These are phyloP conservation scores for Cottoperca gobio DNA, from an alignment of 2,797 vertebrate species.

Conservation along the genomic window DNA sequence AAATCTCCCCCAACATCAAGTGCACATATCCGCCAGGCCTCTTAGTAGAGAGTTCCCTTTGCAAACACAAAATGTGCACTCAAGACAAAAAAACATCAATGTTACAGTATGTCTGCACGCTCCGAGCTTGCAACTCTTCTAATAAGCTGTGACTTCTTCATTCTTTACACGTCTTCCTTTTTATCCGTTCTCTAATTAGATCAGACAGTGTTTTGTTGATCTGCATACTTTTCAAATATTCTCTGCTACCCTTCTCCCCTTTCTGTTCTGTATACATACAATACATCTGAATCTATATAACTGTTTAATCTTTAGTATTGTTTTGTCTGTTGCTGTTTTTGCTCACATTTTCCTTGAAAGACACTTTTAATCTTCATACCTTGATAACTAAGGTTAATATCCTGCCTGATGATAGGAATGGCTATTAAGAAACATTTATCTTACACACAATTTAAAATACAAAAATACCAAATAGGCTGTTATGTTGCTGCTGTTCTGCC, in stretches of 20 bases:
- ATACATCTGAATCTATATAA: no score
- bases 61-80: conserved; percentile 15
- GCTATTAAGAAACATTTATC: background rate
- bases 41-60: conserved; percentile 7
- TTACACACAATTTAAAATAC: background rate
- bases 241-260: background rate
- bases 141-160: conserved; percentile 3
- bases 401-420: background rate
- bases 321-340: background rate
- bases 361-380: background rate
- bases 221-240: background rate
- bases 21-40: background rate
- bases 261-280: background rate
- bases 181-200: conserved; percentile 7
- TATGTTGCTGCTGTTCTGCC: background rate
- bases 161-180: background rate
- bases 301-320: no score
- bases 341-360: background rate
- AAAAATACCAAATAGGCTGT: background rate
- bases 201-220: background rate
- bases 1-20: conserved; percentile 42
- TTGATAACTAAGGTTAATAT: background rate
- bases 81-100: background rate
- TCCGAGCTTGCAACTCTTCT: background rate
- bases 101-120: background rate